Evolutionary conservation across 2,113 vertebrate genomes (phyloP), one percentile per base, ranked within the genome.

Genomic region (Etia nguti): DNA sequence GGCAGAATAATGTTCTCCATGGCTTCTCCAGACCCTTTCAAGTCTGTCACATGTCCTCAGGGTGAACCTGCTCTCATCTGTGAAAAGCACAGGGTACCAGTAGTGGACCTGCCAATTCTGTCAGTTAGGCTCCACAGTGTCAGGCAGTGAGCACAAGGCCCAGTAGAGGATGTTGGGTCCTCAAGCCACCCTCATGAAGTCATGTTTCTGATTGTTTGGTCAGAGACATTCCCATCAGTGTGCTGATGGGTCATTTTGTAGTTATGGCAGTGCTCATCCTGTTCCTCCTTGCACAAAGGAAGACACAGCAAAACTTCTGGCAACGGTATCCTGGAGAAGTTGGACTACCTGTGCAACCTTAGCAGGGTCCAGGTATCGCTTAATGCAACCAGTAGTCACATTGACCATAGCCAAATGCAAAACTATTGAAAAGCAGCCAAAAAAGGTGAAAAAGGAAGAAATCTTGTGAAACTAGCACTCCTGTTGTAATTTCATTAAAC

Each of bases 181-280:
- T 65, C 60, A 38, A 65, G 38, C 18, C 60, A 2, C 2, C 60
- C 34, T 12, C 2, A 22, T 65, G 34, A 65, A 38, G 34, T n/a
- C 60, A 0, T 38, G 18, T 38, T 65, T 38, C 60, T 38, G 60
- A 65, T 65, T 65, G 60, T n/a, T n/a, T 65, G 31, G 31, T 12
- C 18, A 65, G 31, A 65, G 34, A 65, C 60, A 38, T 2, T 65
- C 10, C 10, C 60, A 65, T 12, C 60, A 65, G 10, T 38, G 36
- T 38, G 8, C 9, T 38, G 36, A 8, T 9, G 9, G 8, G 36
- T 9, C 36, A 38, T 1, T 65, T 13, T 38, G 60, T 13, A 38
- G 60, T 0, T 65, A 65, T 65, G 34, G 0, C 34, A 65, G 0
- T 5, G 60, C 10, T 13, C 60, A n/a, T 65, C 60, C 60, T 65